Evolutionary conservation across 1,140 invertebrate genomes (phyloP), one percentile per base, ranked within the genome.

Genomic region (Lordiphosa mommai): DNA sequence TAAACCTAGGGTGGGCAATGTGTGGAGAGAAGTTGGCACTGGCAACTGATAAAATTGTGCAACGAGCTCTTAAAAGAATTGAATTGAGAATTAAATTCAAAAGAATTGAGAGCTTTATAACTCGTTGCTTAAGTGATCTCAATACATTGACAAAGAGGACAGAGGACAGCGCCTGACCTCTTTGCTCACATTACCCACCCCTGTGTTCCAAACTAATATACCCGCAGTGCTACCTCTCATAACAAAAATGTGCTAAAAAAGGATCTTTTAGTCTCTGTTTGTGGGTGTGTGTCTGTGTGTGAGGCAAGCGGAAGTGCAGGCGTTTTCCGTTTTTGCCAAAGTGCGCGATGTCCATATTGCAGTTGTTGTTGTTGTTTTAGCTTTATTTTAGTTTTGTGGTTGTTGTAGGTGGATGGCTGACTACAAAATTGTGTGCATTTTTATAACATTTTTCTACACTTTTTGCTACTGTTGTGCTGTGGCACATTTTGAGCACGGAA

Each of bases 351-450:
- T 57, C 56, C 73, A 79, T 56, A 64, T 72, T 76, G 51, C 50
- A 57, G 20, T 65, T 41, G 36, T 48, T 76, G 51, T 53, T 61
- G 20, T 65, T 41, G 36, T 48, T 43, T 4, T 34, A 23, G 17
- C 4, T 44, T 10, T 8, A 29, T 8, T 12, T 61, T 37, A 36
- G 36, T 47, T 9, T 30, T 61, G 58, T 58, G 57, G 57, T 65
- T 64, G 49, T 43, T 56, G 41, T 49, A 66, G 64, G 59, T 69
- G 79, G 69, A 64, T 66, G 64, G 68, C 50, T 47, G 48, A 49
- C 68, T 80, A 61, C 69, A 74, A 80, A 80, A 82, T 74, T 71
- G 76, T 80, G 58, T 67, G 70, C 66, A 80, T 74, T 82, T 80
- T 82, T 80, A 66, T 70, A 80, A 80, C 52, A 57, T 52, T 61